Percentiles rank a stretch among this genome's conserved stretches.
phyloP scores from a whole-genome alignment of 2,888 invertebrate species.

The Nymphalis urticae region DNA sequence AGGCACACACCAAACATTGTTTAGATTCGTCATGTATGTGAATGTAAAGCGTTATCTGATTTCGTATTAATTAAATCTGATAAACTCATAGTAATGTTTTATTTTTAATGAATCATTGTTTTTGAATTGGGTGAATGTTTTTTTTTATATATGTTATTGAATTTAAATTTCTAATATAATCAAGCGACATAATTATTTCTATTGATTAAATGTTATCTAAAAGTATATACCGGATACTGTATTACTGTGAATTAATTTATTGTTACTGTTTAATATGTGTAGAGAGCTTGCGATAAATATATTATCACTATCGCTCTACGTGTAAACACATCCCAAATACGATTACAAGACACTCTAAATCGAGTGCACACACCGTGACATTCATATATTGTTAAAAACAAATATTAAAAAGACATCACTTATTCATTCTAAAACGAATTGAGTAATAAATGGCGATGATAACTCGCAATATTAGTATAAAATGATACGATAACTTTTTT shows the following conservation, averaged over 20 bases:
- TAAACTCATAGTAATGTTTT: not conserved
- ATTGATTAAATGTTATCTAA: not conserved
- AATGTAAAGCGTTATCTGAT: conserved; percentile 1
- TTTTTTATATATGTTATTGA: not conserved
- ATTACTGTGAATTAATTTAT: not conserved
- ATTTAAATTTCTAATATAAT: too few species aligned
- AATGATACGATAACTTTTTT: conserved; percentile 7
- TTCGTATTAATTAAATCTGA: not conserved
- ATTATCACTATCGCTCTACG: conserved; percentile 9
- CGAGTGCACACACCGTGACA: not conserved
- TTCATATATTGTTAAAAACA: conserved; percentile 14
- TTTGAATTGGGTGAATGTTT: not conserved
- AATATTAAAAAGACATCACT: conserved; percentile 22
- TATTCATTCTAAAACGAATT: conserved; percentile 33
- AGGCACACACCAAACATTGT: conserved; percentile 43
- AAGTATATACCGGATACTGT: not conserved
- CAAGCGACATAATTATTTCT: too few species aligned
- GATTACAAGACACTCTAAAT: not conserved
- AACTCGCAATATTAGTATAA: conserved; percentile 7
- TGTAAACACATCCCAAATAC: not conserved
- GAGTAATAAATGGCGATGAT: not conserved
- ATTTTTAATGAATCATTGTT: not conserved
- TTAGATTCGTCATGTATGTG: conserved; percentile 13
- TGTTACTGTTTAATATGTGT: not conserved
- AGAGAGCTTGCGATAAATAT: conserved; percentile 2